A percentile compares a stretch with the other conserved stretches of the same genome.
Evolutionary conservation across 2,888 invertebrate genomes (phyloP).

Genomic region (Pyralis farinalis): DNA sequence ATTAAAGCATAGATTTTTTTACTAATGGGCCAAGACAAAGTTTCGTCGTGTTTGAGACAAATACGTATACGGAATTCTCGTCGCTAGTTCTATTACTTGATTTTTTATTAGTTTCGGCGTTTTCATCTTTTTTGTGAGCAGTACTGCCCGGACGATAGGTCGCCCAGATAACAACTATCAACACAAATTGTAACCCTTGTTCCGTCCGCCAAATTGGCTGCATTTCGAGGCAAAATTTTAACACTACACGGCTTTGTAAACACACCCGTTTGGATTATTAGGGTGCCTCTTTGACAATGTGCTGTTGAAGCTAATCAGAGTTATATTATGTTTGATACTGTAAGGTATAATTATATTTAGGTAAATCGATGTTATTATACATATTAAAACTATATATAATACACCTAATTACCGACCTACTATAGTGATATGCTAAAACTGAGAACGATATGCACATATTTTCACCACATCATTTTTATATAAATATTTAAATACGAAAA

Average conservation of each 20-base stretch:
- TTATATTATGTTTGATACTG: neutral
- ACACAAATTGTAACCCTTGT: slow-evolving; percentile 73
- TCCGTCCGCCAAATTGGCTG: slow-evolving; percentile 72
- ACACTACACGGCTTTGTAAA: slow-evolving; percentile 51
- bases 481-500: no score
- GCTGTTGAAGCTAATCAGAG: slow-evolving; percentile 8
- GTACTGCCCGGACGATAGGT: slow-evolving; percentile 59
- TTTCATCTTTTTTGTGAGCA: slow-evolving; percentile 39
- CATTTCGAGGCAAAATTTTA: slow-evolving; percentile 70
- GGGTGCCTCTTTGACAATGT: slow-evolving; percentile 10
- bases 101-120: slow-evolving; percentile 10
- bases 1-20: no score
- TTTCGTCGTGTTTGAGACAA: no score
- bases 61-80: no score
- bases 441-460: no score
- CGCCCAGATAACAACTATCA: slow-evolving; percentile 66
- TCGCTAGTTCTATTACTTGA: no score
- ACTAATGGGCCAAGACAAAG: no score
- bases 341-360: neutral
- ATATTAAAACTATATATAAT: no score
- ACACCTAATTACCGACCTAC: no score
- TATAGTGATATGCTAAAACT: no score
- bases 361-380: neutral
- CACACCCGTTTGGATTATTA: slow-evolving; percentile 31
- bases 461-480: no score